Conservation (phyloP, 1,140 invertebrate species). For the Oscheius sp. region DNA sequence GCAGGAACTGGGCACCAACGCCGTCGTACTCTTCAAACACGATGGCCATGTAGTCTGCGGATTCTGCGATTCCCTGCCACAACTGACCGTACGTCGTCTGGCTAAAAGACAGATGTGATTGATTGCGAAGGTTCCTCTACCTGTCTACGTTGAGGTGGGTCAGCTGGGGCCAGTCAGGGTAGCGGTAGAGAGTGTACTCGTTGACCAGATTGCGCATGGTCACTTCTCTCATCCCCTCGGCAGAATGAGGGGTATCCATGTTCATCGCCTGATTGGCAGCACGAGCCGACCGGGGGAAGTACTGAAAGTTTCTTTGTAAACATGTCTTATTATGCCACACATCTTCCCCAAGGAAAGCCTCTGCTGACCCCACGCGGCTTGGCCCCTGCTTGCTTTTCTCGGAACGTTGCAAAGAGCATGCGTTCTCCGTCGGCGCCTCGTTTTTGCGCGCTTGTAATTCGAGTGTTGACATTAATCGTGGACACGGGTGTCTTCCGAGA, state of each 20-base stretch:
- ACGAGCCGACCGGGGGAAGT: slow-evolving; percentile 52
- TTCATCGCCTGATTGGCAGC: slow-evolving; percentile 43
- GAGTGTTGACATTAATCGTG: no score
- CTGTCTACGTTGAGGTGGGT: slow-evolving; percentile 50
- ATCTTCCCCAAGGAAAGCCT: slow-evolving; percentile 1
- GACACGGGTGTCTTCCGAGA: no score
- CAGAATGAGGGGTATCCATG: slow-evolving; percentile 56
- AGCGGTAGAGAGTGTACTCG: slow-evolving; percentile 49
- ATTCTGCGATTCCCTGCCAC: slow-evolving; percentile 45
- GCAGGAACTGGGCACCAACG: slow-evolving; percentile 46
- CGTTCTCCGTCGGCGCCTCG: no score
- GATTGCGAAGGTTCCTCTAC: slow-evolving; percentile 28
- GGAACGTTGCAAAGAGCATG: no score
- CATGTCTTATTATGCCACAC: not conserved
- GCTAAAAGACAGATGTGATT: slow-evolving; percentile 36
- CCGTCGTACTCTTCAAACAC: slow-evolving; percentile 58
- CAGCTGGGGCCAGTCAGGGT: slow-evolving; percentile 58
- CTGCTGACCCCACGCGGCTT: not conserved
- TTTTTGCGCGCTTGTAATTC: no score
- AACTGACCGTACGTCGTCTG: slow-evolving; percentile 55
- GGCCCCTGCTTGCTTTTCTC: no score
- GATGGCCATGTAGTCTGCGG: slow-evolving; percentile 56
- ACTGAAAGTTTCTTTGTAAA: slow-evolving; percentile 40
- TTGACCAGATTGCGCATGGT: slow-evolving; percentile 53
- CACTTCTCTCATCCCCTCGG: slow-evolving; percentile 49